These are phyloP conservation scores for Arbacia lixula DNA, from an alignment of 53 echinoderm and acorn worm species.

Conservation along the genomic window DNA sequence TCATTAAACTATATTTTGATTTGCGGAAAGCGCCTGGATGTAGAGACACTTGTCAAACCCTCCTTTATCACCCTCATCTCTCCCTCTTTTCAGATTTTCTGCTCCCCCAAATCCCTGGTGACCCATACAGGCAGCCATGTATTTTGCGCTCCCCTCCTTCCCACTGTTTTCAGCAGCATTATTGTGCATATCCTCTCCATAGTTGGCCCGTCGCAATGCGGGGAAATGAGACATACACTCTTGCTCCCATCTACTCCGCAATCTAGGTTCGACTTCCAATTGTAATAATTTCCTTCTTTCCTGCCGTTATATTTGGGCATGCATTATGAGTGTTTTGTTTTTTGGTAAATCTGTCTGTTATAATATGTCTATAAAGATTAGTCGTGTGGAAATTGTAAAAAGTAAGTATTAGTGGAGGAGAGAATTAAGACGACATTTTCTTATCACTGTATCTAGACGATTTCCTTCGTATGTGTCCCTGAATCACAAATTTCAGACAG, in stretches of 20 bases:
- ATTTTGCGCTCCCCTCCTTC: neutral
- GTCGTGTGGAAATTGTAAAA: too few relatives aligned
- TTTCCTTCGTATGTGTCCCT: too few relatives aligned
- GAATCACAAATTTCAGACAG: too few relatives aligned
- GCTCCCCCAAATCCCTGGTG: constrained; percentile 13
- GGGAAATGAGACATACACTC: constrained; percentile 30
- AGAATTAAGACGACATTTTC: too few relatives aligned
- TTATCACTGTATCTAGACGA: too few relatives aligned
- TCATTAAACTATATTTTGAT: constrained; percentile 40
- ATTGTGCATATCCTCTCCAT: constrained; percentile 44
- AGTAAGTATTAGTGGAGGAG: too few relatives aligned
- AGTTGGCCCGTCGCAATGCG: neutral
- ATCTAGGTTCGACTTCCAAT: constrained; percentile 53
- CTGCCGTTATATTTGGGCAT: constrained; percentile 32
- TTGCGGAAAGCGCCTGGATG: constrained; percentile 55
- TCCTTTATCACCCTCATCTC: constrained; percentile 51
- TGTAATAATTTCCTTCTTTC: constrained; percentile 45
- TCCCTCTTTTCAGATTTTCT: constrained; percentile 8
- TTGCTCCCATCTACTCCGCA: constrained; percentile 5
- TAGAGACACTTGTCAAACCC: constrained; percentile 49
- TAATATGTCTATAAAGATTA: too few relatives aligned
- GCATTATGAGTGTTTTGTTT: neutral
- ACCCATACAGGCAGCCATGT: neutral
- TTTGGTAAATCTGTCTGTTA: neutral
- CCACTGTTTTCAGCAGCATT: constrained; percentile 24